Conservation (phyloP, 2,797 vertebrate species). For the Fringilla coelebs region DNA sequence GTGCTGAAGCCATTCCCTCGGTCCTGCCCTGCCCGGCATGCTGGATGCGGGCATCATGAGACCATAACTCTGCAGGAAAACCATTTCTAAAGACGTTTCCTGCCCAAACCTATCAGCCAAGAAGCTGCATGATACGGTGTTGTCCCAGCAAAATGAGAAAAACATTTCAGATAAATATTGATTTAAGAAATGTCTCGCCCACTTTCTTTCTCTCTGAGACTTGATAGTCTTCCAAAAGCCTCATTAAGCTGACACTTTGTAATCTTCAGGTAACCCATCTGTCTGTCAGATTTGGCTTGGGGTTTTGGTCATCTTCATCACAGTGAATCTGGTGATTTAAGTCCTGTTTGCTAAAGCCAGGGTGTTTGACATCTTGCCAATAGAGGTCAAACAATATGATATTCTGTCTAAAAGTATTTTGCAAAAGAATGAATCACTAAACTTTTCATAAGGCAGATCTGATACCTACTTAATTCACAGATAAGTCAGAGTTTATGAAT, state of each 20-base stretch:
- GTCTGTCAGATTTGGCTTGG: background rate
- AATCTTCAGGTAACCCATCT: background rate
- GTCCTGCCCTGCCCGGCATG: fast-evolving
- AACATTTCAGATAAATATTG: background rate
- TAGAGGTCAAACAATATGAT: background rate
- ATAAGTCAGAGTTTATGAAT: background rate
- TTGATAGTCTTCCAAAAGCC: background rate
- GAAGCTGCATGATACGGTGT: background rate
- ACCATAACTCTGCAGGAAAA: background rate
- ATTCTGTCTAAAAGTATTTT: background rate
- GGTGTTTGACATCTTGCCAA: background rate
- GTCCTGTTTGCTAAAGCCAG: background rate
- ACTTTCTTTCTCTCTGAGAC: background rate
- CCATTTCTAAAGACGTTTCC: background rate
- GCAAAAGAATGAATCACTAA: background rate
- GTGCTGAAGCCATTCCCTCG: background rate
- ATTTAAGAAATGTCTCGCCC: background rate
- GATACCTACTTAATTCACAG: background rate
- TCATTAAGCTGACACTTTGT: background rate
- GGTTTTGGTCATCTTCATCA: background rate
- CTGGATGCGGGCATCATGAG: fast-evolving
- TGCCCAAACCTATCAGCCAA: background rate
- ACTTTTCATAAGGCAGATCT: background rate
- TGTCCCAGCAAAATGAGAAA: background rate
- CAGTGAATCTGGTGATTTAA: background rate